Evolutionary conservation across 2,113 vertebrate species (phyloP), one percentile per base, ranked within the genome.

Genomic region (Apteryx mantelli): DNA sequence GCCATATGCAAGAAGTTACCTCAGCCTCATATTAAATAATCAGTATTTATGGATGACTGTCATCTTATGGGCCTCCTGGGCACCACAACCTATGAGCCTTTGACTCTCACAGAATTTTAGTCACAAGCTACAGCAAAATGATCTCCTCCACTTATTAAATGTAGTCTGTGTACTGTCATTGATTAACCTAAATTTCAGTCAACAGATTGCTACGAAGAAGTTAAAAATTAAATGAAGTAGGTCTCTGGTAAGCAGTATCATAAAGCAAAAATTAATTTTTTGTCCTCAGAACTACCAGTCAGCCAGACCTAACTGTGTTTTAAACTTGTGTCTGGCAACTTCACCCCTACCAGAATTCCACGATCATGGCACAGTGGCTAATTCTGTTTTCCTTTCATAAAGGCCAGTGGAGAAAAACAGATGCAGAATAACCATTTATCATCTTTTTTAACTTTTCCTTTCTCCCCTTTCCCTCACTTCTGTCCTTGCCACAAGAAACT

Each of bases 1-100:
- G 7, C 15, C 13, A 16, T 66, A 26, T 81, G 30, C 36, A 80
- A 82, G 16, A 40, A 0, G 0, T 42, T 76, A 50, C 9, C 50
- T 53, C 13, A 77, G 17, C 8, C 22, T 78, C 26, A 21, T 74
- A 65, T 69, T 77, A 82, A 76, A 77, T 32, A 55, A 2, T 18
- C 50, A 66, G 9, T n/a, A 34, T 90, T 79, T 11, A 44, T 17
- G 2, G 38, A 11, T 18, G 40, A 8, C 30, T 6, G 16, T 17
- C 7, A 2, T 26, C 11, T 70, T 70, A 48, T 11, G 2, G 42
- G 5, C 6, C 6, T 88, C 20, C 20, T 55, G 16, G 42, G 7
- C 30, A 64, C 28, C 36, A 46, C 3, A 42, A 25, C 6, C 26
- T 44, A 2, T 17, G 40, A 64, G 7, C 9, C 14, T 75, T 76